Base-by-base conservation (phyloP, 1,140 invertebrate species). In the Euura saliciscinereae region DNA sequence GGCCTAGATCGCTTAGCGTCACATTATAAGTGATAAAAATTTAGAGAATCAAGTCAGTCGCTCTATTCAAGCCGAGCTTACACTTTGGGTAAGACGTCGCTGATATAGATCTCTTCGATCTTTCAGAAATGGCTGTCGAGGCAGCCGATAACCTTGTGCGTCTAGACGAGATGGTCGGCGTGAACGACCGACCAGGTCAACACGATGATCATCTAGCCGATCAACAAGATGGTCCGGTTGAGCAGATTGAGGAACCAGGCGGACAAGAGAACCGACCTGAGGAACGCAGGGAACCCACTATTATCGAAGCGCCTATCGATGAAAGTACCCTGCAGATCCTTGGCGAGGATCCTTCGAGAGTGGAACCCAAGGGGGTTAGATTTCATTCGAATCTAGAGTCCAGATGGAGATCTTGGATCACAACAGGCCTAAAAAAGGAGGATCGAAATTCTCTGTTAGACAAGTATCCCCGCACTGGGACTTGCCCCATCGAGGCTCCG, bases 401-500 rank as follows among this genome's bases (percentile, higher is more conserved):
- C n/a, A n/a, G 72, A n/a, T 72, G 72, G 70, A 43, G 44, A 6
- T 46, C 65, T n/a, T 45, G 72, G 13, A n/a, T 67, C 6, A 3
- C 42, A 45, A 67, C 69, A 4, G 72, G 72, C 6, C 45, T 73
- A 2, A 43, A 66, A 51, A 71, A 74, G 43, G 67, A 66, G 66
- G 13, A 68, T 10, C 69, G 70, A 69, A 51, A 74, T 13, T 10
- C 66, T 6, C 42, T 74, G 2, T 8, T 68, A 2, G 67, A 66
- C 6, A 71, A 64, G 42, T 43, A 66, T 13, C n/a, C n/a, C 43
- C 7, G 65, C 6, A 66, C 7, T 1, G 65, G 65, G 68, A 71
- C 74, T n/a, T 69, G 66, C 28, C 42, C 44, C 43, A 64, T 77
- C 7, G 70, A 77, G 66, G 73, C 71, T 64, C 72, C 74, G 65